Conservation (phyloP, 2,113 vertebrate genomes). For the Melospiza georgiana region DNA sequence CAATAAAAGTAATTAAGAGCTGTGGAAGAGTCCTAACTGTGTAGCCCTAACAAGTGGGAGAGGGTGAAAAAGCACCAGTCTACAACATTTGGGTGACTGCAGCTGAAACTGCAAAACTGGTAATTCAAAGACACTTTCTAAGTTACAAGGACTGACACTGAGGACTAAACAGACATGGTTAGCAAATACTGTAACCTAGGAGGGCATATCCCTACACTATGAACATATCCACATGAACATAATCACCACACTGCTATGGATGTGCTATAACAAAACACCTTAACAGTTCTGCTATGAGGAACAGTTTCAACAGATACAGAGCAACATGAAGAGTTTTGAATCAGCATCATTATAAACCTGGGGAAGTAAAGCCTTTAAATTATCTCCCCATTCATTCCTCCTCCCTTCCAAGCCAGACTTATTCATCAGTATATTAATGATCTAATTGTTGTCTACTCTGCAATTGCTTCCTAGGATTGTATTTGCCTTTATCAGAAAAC, state of each 20-base stretch:
- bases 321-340: neutral
- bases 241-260: neutral
- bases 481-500: neutral
- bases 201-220: neutral
- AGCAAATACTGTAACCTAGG: neutral
- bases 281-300: neutral
- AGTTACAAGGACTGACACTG: neutral
- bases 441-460: neutral
- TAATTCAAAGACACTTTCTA: neutral
- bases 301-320: neutral
- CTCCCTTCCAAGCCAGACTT: neutral
- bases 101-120: neutral
- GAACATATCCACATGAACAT: neutral
- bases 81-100: neutral
- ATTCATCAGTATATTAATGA: neutral
- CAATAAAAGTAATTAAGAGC: slow-evolving; percentile 11
- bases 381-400: neutral
- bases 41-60: neutral
- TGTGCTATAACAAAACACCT: neutral
- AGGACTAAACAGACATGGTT: neutral
- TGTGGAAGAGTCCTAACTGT: neutral
- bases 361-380: neutral
- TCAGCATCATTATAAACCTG: neutral
- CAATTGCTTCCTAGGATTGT: neutral
- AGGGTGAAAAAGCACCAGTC: neutral